Percentiles rank a stretch among this genome's conserved stretches.
phyloP scores from a whole-genome alignment of 2,888 invertebrate genomes.

The Sussaba pulchella region DNA sequence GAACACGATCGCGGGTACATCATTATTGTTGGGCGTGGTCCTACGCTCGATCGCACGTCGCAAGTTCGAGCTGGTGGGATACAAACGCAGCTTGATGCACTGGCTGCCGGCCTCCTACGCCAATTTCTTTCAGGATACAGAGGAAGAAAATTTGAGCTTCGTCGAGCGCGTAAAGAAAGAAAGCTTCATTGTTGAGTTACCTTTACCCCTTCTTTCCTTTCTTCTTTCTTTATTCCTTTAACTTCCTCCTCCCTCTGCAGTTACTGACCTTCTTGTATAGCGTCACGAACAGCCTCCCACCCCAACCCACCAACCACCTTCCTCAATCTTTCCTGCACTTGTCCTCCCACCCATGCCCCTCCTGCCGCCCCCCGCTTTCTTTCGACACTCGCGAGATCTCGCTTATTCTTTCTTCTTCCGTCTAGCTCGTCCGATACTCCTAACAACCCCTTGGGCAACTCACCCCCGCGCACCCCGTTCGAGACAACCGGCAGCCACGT shows the following conservation, averaged over 20 bases:
- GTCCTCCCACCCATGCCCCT: conserved; percentile 20
- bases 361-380: conserved; percentile 32
- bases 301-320: too few relatives aligned
- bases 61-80: conserved; percentile 72
- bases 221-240: conserved; percentile 53
- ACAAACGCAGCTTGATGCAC: conserved; percentile 21
- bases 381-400: conserved; percentile 54
- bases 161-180: conserved; percentile 75
- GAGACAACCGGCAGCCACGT: conserved; percentile 33
- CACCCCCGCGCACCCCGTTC: conserved; percentile 27
- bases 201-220: conserved; percentile 57
- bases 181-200: conserved; percentile 75
- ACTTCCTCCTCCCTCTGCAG: conserved; percentile 23
- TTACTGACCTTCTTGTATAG: conserved; percentile 10
- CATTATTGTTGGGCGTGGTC: conserved; percentile 77
- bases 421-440: conserved; percentile 53
- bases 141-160: conserved; percentile 72
- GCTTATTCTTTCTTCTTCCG: conserved; percentile 57
- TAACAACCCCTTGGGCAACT: conserved; percentile 59
- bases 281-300: neutral
- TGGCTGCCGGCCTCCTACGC: conserved; percentile 30
- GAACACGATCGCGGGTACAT: conserved; percentile 72
- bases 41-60: conserved; percentile 77
- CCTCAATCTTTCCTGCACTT: conserved; percentile 6
- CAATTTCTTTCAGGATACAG: conserved; percentile 46